Evolutionary conservation across 2,888 invertebrate species (phyloP).

Genomic region (Oeneis ivallda): DNA sequence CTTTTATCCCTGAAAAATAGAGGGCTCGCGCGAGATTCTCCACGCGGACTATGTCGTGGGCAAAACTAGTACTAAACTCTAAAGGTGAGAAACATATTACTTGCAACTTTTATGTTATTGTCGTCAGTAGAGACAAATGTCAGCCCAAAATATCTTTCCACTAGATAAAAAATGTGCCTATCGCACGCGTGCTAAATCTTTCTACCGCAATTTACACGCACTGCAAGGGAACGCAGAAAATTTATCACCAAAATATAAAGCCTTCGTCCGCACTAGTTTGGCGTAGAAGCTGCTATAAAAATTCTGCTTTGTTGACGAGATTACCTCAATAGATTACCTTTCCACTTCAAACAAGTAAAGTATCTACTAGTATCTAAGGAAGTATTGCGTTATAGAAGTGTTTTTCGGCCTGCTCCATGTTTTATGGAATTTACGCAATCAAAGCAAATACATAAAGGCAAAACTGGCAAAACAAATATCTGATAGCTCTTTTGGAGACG

Average conservation of each 20-base stretch:
- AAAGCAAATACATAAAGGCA: too few relatives aligned
- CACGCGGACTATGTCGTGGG: too few relatives aligned
- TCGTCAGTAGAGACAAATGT: conserved; percentile 41
- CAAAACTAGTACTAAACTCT: too few relatives aligned
- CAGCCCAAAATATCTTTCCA: conserved; percentile 56
- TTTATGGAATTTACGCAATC: too few relatives aligned
- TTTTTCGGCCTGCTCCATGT: too few relatives aligned
- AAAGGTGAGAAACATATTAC: too few relatives aligned
- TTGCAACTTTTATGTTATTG: too few relatives aligned
- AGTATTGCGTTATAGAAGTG: too few relatives aligned
- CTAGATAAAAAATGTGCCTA: conserved; percentile 50
- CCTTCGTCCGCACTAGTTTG: conserved; percentile 17
- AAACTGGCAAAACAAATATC: too few relatives aligned
- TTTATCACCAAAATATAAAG: conserved; percentile 30
- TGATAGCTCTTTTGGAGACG: too few relatives aligned
- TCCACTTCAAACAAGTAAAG: background rate
- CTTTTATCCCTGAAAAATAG: too few relatives aligned
- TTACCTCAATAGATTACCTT: conserved; percentile 11
- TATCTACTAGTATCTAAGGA: background rate
- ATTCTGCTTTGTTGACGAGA: conserved; percentile 20
- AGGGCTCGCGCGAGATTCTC: too few relatives aligned
- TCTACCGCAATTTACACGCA: conserved; percentile 38
- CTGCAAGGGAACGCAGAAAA: conserved; percentile 27
- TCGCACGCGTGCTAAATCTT: conserved; percentile 40
- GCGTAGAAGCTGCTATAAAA: conserved; percentile 15